These are phyloP conservation scores for Trachelus tabidus DNA, from an alignment of 2,888 invertebrate species.

Conservation along the genomic window DNA sequence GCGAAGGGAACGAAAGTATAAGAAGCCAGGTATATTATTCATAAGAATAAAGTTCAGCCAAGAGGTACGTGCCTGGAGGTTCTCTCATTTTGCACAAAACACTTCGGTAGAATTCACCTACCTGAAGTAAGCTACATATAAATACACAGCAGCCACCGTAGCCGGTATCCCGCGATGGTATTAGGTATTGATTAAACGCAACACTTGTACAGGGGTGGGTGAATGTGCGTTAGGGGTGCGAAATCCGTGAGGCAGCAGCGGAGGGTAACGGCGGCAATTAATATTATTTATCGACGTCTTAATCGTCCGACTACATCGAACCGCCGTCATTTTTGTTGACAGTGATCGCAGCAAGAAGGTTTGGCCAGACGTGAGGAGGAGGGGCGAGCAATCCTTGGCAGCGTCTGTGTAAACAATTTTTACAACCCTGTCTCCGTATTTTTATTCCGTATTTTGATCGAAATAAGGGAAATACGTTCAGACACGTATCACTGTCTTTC, in stretches of 20 bases:
- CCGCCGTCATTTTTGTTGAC: constrained; percentile 35
- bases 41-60: not conserved
- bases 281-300: constrained; percentile 66
- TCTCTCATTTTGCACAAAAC: not conserved
- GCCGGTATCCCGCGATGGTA: not conserved
- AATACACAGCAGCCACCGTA: not conserved
- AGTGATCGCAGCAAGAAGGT: not conserved
- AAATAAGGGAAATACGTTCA: not conserved
- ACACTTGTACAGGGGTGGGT: constrained; percentile 38
- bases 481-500: not conserved
- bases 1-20: not conserved
- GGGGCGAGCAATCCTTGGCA: not conserved
- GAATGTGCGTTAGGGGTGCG: constrained; percentile 1
- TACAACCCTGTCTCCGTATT: not conserved
- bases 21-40: not conserved
- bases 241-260: constrained; percentile 27
- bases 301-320: constrained; percentile 61
- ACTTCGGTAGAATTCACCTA: not conserved
- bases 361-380: not conserved
- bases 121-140: not conserved
- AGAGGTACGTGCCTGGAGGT: not conserved
- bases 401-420: not conserved
- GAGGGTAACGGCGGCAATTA: constrained; percentile 55
- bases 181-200: constrained; percentile 62
- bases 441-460: not conserved